Evolutionary conservation across 2,888 invertebrate species (phyloP).

Genomic region (Megalurothrips usitatus): DNA sequence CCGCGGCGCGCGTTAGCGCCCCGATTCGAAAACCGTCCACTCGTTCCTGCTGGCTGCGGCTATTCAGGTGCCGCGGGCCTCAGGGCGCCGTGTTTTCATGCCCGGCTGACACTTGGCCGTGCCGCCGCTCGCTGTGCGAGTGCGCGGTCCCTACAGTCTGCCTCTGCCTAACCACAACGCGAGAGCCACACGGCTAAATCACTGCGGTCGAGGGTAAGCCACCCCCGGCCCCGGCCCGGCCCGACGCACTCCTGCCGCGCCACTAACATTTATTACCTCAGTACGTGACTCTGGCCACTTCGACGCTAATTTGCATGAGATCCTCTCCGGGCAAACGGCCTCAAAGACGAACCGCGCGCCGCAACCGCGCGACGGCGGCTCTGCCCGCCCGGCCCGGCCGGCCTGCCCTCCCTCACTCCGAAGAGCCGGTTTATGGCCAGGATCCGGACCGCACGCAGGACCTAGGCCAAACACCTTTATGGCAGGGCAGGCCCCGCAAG

Average conservation of each 20-base stretch:
- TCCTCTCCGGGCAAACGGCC: constrained; percentile 18
- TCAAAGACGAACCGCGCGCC: neutral
- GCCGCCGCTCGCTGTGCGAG: too few species aligned
- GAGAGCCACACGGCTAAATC: neutral
- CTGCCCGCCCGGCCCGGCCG: neutral
- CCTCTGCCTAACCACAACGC: neutral
- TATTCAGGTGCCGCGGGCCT: too few species aligned
- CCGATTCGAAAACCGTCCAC: too few species aligned
- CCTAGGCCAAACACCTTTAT: too few species aligned
- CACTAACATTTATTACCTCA: constrained; percentile 6
- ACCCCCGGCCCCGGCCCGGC: neutral
- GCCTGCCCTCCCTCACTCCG: neutral
- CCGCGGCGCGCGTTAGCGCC: too few species aligned
- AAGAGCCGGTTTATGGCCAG: neutral
- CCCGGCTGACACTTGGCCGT: neutral
- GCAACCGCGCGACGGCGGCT: neutral
- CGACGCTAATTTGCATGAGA: constrained; percentile 23
- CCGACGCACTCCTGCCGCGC: neutral
- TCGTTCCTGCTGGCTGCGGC: too few species aligned
- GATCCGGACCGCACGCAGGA: neutral
- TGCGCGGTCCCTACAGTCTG: neutral
- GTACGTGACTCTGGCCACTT: constrained; percentile 8
- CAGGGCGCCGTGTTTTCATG: too few species aligned
- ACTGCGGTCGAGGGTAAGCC: neutral
- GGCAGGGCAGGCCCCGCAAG: neutral